Conservation (phyloP, 2,888 invertebrate genomes). For the Eretmocerus hayati region DNA sequence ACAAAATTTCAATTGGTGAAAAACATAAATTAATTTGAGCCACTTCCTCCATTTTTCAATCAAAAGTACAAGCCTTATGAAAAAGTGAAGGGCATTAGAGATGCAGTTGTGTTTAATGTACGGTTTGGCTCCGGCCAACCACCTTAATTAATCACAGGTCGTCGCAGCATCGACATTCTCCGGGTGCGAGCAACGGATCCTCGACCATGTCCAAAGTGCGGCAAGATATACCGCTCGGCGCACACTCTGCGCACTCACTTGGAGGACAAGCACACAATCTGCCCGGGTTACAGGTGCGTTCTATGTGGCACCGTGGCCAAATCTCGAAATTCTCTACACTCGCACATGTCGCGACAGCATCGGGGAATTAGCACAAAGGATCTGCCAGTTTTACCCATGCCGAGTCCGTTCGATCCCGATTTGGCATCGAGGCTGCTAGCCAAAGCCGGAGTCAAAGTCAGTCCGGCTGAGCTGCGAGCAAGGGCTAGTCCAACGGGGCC, state of each 20-base stretch:
- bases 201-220: constrained; percentile 86
- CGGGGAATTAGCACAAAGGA: constrained; percentile 90
- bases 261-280: constrained; percentile 89
- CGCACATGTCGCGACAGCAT: constrained; percentile 90
- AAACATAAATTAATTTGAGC: too few species aligned
- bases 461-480: constrained; percentile 74
- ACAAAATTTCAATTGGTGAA: too few species aligned
- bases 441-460: constrained; percentile 82
- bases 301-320: constrained; percentile 89
- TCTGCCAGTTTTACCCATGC: constrained; percentile 86
- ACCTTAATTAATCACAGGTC: constrained; percentile 61
- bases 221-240: constrained; percentile 86
- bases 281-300: constrained; percentile 86
- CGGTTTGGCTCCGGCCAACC: too few species aligned
- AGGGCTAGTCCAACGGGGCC: constrained; percentile 79
- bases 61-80: too few species aligned
- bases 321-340: constrained; percentile 84
- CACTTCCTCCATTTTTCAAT: too few species aligned
- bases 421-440: constrained; percentile 73
- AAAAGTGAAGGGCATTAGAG: too few species aligned
- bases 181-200: constrained; percentile 88
- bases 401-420: constrained; percentile 84
- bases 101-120: too few species aligned
- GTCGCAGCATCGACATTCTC: constrained; percentile 76
- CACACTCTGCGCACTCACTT: constrained; percentile 86